These are phyloP conservation scores for Epinephelus awoara DNA, from an alignment of 2,797 vertebrate species.

Conservation along the genomic window DNA sequence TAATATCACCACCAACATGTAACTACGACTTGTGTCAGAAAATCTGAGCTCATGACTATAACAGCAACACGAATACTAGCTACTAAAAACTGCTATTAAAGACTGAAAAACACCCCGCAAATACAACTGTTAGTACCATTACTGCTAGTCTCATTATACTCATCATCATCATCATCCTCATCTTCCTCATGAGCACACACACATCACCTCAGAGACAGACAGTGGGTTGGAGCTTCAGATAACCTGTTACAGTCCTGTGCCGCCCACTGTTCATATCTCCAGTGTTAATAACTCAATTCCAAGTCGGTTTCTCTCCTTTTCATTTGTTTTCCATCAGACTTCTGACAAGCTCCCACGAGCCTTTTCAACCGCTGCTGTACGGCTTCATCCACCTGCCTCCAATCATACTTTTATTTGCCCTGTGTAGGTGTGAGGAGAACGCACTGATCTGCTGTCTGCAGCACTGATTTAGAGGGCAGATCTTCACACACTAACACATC, in stretches of 20 bases:
- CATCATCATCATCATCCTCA: too few species aligned
- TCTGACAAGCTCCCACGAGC: slow-evolving; percentile 25
- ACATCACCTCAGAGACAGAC: not conserved
- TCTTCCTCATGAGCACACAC: too few species aligned
- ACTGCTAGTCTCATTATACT: too few species aligned
- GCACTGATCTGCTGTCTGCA: not conserved
- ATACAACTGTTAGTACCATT: too few species aligned
- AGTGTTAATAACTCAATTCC: slow-evolving; percentile 37
- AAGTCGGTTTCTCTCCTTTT: slow-evolving; percentile 25
- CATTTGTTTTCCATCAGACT: slow-evolving; percentile 37
- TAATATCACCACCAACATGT: too few species aligned
- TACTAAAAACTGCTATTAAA: too few species aligned
- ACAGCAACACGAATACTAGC: too few species aligned
- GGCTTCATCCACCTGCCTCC: slow-evolving; percentile 9
- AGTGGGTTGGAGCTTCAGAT: not conserved
- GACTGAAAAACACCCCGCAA: too few species aligned
- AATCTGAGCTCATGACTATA: too few species aligned
- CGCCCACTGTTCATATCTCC: slow-evolving; percentile 15
- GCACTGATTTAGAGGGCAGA: not conserved
- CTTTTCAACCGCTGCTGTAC: slow-evolving; percentile 4
- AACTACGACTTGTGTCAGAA: too few species aligned
- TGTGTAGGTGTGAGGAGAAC: not conserved
- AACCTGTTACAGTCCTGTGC: not conserved
- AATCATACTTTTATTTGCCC: slow-evolving; percentile 22
- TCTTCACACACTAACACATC: not conserved